Conservation (phyloP, 2,797 vertebrate species). For the Lutjanus campechanus region DNA sequence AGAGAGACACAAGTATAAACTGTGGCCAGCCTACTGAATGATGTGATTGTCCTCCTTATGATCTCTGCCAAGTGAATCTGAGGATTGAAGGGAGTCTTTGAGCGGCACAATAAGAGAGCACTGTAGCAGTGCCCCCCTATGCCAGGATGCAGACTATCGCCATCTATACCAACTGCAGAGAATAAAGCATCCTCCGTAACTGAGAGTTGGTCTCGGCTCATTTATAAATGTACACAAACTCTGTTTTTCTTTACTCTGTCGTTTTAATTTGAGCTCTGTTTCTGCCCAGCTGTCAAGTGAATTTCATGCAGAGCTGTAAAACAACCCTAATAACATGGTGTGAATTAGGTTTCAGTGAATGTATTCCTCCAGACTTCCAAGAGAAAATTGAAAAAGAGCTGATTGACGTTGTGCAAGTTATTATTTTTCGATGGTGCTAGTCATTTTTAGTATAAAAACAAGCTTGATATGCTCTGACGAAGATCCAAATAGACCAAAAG, state of each 20-base stretch:
- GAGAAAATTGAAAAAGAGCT: not conserved
- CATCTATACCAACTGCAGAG: conserved; percentile 2
- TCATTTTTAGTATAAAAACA: not conserved
- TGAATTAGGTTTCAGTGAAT: not conserved
- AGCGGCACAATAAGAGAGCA: conserved; percentile 29
- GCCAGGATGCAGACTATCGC: not conserved
- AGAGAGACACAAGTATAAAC: conserved; percentile 7
- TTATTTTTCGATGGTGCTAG: not conserved
- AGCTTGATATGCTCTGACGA: too few relatives aligned
- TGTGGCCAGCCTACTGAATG: conserved; percentile 47
- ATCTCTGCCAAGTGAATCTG: conserved; percentile 35
- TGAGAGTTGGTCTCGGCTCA: not conserved
- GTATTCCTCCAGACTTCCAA: too few relatives aligned
- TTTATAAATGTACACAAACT: not conserved
- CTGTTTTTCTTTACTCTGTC: not conserved
- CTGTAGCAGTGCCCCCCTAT: conserved; percentile 14
- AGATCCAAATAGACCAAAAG: too few relatives aligned
- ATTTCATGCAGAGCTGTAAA: not conserved
- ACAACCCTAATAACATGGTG: too few relatives aligned
- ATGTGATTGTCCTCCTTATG: conserved; percentile 40
- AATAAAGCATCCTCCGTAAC: not conserved
- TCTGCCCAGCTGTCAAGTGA: not conserved
- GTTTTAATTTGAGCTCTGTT: not conserved
- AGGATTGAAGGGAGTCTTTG: conserved; percentile 51
- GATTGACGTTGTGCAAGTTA: not conserved